phyloP scores from a whole-genome alignment of 2,113 vertebrate genomes.

The Willisornis vidua region DNA sequence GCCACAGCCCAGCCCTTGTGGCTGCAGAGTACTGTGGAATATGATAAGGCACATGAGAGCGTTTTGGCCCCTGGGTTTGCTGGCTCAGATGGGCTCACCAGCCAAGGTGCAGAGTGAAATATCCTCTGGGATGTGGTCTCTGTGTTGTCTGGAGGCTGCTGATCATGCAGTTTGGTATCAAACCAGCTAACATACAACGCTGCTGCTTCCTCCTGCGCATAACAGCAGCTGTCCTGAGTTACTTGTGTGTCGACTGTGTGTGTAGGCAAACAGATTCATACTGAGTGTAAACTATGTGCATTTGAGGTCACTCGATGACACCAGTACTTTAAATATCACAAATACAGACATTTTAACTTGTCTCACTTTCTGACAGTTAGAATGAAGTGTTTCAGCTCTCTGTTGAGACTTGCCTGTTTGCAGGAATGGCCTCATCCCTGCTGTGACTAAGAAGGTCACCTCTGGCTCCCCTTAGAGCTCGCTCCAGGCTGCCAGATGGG shows the following conservation, averaged over 20 bases:
- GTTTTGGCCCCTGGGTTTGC: neutral
- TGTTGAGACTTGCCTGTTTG: neutral
- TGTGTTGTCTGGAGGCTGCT: neutral
- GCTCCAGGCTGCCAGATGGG: neutral
- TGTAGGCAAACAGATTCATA: neutral
- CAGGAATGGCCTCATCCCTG: neutral
- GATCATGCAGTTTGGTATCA: neutral
- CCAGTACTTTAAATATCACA: neutral
- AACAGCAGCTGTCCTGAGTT: neutral
- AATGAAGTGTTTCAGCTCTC: neutral
- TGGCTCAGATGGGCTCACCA: neutral
- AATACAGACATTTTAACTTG: neutral
- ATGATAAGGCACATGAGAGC: rapidly evolving
- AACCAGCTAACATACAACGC: neutral
- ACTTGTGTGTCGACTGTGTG: neutral
- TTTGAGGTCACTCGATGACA: neutral
- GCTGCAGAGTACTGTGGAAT: neutral
- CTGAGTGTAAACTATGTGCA: rapidly evolving
- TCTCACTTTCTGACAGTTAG: neutral
- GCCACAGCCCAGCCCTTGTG: rapidly evolving
- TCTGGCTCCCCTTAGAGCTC: neutral
- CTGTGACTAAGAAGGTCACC: neutral
- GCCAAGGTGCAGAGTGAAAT: neutral
- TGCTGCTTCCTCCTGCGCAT: neutral
- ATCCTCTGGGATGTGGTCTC: neutral